phyloP scores from a whole-genome alignment of 2,113 vertebrate genomes.

The Indicator indicator region DNA sequence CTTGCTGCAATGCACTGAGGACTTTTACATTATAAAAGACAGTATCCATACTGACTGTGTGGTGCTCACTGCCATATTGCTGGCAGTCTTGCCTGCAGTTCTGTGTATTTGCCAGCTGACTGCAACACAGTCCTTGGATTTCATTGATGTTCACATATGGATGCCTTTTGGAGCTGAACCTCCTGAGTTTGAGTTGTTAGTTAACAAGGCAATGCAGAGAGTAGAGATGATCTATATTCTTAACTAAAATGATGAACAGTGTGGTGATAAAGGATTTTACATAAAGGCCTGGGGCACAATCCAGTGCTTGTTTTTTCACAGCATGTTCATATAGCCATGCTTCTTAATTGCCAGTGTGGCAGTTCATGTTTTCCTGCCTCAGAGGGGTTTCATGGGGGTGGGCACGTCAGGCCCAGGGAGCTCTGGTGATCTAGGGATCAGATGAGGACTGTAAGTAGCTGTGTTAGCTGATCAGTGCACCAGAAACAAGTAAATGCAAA shows the following conservation, averaged over 20 bases:
- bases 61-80: background rate
- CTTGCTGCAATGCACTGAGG: background rate
- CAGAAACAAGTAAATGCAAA: background rate
- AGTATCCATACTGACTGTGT: background rate
- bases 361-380: background rate
- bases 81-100: conserved; percentile 39
- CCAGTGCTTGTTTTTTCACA: background rate
- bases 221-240: background rate
- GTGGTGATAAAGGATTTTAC: background rate
- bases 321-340: background rate
- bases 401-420: background rate
- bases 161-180: conserved; percentile 3
- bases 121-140: background rate
- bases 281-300: background rate
- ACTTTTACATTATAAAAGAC: background rate
- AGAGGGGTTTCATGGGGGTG: background rate
- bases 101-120: conserved; percentile 31
- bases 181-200: background rate
- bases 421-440: background rate
- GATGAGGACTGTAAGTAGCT: background rate
- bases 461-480: background rate
- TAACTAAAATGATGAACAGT: background rate
- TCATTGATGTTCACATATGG: background rate
- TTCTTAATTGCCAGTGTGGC: background rate
- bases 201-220: background rate